A percentile compares a stretch with the other conserved stretches of the same genome.
Conservation (phyloP, 2,888 invertebrate species). For the Drymonia ruficornis region DNA sequence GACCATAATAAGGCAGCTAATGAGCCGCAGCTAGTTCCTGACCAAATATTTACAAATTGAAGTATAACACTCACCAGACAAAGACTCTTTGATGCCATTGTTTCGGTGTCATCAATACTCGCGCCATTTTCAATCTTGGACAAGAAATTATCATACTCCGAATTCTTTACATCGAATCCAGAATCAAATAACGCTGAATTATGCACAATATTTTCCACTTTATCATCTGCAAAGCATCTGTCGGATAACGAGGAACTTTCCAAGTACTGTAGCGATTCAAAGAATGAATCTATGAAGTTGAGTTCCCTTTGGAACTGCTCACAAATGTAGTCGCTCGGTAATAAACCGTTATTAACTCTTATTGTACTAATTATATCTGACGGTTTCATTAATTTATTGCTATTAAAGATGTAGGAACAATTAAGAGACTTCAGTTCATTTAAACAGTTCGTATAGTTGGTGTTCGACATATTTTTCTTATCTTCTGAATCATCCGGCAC, state of each 20-base stretch:
- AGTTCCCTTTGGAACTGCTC: constrained; percentile 78
- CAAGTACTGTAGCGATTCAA: constrained; percentile 76
- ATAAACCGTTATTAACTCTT: constrained; percentile 60
- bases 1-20: constrained; percentile 35
- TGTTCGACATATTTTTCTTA: constrained; percentile 34
- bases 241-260: constrained; percentile 67
- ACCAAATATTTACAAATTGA: constrained; percentile 67
- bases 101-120: constrained; percentile 65
- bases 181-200: constrained; percentile 43
- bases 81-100: constrained; percentile 81
- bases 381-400: constrained; percentile 72
- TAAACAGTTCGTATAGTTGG: constrained; percentile 41
- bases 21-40: constrained; percentile 22
- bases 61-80: constrained; percentile 79
- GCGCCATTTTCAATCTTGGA: constrained; percentile 68
- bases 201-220: constrained; percentile 57
- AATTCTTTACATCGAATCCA: constrained; percentile 54
- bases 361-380: constrained; percentile 78
- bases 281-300: constrained; percentile 79
- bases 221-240: constrained; percentile 55
- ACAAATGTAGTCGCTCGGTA: constrained; percentile 66
- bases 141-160: constrained; percentile 63
- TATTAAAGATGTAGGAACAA: constrained; percentile 59
- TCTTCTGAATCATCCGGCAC: constrained; percentile 33
- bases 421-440: constrained; percentile 57